Evolutionary conservation across 2,888 invertebrate genomes (phyloP).

Genomic region (Bibio marci): DNA sequence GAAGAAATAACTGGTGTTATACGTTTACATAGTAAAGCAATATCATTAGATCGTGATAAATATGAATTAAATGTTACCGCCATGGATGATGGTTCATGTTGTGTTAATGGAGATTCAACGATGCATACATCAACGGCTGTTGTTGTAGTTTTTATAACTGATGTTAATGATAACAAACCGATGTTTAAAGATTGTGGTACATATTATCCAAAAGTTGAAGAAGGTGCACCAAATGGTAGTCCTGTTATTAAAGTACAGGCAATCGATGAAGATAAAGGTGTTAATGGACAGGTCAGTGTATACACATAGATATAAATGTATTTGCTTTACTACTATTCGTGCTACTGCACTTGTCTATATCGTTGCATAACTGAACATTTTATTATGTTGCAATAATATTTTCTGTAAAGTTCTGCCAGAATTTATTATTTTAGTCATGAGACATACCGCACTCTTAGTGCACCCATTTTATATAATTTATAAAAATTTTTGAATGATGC

Average conservation of each 20-base stretch:
- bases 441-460: too few relatives aligned
- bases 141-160: slow-evolving; percentile 91
- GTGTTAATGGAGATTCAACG: slow-evolving; percentile 70
- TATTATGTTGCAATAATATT: too few relatives aligned
- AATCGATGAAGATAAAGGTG: slow-evolving; percentile 90
- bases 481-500: too few relatives aligned
- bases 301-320: neutral
- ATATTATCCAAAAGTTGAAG: slow-evolving; percentile 86
- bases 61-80: slow-evolving; percentile 95
- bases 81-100: slow-evolving; percentile 94
- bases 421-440: too few relatives aligned
- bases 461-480: too few relatives aligned
- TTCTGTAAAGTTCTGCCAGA: too few relatives aligned
- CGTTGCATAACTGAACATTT: neutral
- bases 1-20: slow-evolving; percentile 92
- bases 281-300: slow-evolving; percentile 55
- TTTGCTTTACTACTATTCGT: neutral
- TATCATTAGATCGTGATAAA: slow-evolving; percentile 78
- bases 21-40: slow-evolving; percentile 70
- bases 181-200: slow-evolving; percentile 86
- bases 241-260: slow-evolving; percentile 88
- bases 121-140: slow-evolving; percentile 89
- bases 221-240: slow-evolving; percentile 85
- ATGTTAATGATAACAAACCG: slow-evolving; percentile 94
- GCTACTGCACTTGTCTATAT: neutral